Evolutionary conservation across 1,140 invertebrate species (phyloP).

Genomic region (Triops cancriformis): DNA sequence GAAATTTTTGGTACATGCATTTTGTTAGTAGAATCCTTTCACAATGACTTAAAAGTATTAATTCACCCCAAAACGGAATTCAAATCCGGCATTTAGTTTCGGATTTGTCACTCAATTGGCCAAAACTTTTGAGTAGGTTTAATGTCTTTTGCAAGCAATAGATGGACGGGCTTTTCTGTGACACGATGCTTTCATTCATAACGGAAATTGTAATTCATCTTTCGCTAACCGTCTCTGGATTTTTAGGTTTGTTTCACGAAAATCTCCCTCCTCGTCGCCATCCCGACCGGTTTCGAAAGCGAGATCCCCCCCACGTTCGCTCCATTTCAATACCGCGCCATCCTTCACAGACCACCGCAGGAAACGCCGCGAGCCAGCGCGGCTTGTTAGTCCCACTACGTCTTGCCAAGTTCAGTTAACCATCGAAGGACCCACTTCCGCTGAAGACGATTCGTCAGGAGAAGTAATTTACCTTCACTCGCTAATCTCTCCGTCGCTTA

Average conservation of each 20-base stretch:
- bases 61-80: too few relatives aligned
- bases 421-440: neutral
- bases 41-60: too few relatives aligned
- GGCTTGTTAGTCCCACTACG: neutral
- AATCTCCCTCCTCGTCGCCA: neutral
- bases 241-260: neutral
- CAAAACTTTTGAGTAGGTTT: too few relatives aligned
- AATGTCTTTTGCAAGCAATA: too few relatives aligned
- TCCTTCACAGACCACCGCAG: neutral
- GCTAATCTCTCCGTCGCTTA: neutral
- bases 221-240: neutral
- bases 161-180: too few relatives aligned
- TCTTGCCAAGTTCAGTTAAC: slow-evolving; percentile 6
- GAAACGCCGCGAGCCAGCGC: neutral
- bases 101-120: too few relatives aligned
- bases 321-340: neutral
- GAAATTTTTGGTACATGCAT: too few relatives aligned
- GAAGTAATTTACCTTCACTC: neutral
- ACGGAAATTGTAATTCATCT: too few relatives aligned
- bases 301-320: neutral
- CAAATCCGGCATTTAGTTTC: too few relatives aligned
- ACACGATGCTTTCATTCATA: too few relatives aligned
- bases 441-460: neutral
- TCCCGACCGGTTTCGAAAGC: neutral
- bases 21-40: too few relatives aligned